Conservation (phyloP, 2,797 vertebrate genomes). For the Phoxinus dragarum region DNA sequence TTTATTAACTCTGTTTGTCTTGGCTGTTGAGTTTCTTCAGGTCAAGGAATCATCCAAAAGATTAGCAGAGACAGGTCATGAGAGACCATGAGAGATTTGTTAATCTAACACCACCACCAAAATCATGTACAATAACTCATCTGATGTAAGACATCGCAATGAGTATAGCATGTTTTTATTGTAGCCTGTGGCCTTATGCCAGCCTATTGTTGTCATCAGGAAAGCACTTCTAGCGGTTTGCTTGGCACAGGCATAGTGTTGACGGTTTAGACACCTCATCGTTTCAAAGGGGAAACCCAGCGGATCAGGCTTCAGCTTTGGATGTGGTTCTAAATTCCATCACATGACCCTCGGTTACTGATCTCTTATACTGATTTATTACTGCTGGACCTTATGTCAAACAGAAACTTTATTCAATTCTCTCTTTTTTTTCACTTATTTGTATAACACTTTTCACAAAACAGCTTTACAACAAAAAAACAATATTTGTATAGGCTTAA, state of each 20-base stretch:
- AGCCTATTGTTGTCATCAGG: slow-evolving; percentile 22
- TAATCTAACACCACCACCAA: background rate
- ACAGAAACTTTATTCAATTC: background rate
- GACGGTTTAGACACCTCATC: slow-evolving; percentile 33
- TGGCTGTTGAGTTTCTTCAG: slow-evolving; percentile 64
- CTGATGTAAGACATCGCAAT: background rate
- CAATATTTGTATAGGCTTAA: background rate
- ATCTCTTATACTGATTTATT: background rate
- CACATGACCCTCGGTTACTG: slow-evolving; percentile 13
- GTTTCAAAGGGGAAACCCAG: slow-evolving; percentile 33
- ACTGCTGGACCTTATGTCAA: background rate
- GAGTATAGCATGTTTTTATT: background rate
- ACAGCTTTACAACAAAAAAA: background rate
- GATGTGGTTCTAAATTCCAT: slow-evolving; percentile 9
- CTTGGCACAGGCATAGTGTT: slow-evolving; percentile 17
- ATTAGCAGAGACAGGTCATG: slow-evolving; percentile 30
- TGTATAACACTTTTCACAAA: background rate
- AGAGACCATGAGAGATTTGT: slow-evolving; percentile 14
- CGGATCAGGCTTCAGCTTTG: slow-evolving; percentile 17
- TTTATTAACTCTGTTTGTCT: slow-evolving; percentile 77
- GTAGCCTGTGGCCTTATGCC: background rate
- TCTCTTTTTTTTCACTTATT: background rate
- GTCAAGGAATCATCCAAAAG: slow-evolving; percentile 27
- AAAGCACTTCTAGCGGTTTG: background rate
- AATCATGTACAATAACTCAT: slow-evolving; percentile 16